Evolutionary conservation across 2,113 vertebrate species (phyloP).

Genomic region (Sapajus apella): DNA sequence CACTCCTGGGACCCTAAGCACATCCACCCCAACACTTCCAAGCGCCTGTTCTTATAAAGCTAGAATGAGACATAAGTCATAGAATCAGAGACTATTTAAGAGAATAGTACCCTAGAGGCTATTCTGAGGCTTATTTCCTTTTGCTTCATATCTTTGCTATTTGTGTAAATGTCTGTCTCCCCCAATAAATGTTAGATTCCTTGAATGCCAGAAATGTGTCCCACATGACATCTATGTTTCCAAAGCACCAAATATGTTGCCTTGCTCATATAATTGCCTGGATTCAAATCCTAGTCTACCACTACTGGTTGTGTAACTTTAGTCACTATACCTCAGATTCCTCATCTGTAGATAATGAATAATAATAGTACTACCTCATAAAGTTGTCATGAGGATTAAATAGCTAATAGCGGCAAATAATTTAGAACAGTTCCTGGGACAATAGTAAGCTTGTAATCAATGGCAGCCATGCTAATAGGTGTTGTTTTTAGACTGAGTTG

Average conservation of each 20-base stretch:
- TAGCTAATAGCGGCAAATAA: constrained; percentile 27
- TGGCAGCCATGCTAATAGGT: constrained; percentile 18
- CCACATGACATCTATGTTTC: constrained; percentile 43
- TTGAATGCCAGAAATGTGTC: constrained; percentile 58
- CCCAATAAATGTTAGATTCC: constrained; percentile 57
- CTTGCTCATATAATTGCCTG: constrained; percentile 23
- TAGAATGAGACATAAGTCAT: constrained; percentile 23
- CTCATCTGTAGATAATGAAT: not conserved
- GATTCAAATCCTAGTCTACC: not conserved
- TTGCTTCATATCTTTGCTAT: constrained; percentile 63
- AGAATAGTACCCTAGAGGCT: constrained; percentile 54
- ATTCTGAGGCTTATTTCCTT: constrained; percentile 56
- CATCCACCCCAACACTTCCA: constrained; percentile 27
- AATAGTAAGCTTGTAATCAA: constrained; percentile 38
- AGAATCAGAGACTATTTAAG: constrained; percentile 48
- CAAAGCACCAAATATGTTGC: constrained; percentile 10
- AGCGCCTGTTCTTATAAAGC: constrained; percentile 29
- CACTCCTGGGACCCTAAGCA: not conserved
- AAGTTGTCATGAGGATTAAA: not conserved
- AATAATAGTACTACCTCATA: not conserved
- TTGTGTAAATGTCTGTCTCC: constrained; percentile 66
- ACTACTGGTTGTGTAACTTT: not conserved
- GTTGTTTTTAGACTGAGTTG: constrained; percentile 7
- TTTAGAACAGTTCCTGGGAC: not conserved
- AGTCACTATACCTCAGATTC: not conserved